These are phyloP conservation scores for Ariolimax columbianus DNA, from an alignment of 2,888 invertebrate species.

Conservation along the genomic window DNA sequence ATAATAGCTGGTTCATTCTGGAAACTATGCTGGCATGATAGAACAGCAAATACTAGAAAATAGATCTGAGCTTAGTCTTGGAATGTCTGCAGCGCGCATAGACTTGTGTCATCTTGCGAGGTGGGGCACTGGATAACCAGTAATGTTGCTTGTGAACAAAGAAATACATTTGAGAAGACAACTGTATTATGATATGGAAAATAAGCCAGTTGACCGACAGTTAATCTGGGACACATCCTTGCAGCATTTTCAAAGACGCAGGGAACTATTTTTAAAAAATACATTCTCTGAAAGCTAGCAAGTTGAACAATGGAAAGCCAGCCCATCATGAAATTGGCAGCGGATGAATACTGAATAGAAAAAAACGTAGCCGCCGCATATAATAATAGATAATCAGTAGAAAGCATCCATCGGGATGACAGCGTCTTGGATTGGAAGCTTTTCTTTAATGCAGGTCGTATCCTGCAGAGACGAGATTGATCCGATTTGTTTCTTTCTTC, in stretches of 20 bases:
- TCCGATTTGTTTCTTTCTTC: constrained; percentile 1
- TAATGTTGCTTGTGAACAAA: not conserved
- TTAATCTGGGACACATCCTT: not conserved
- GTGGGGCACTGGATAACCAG: too few species aligned
- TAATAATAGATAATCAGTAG: not conserved
- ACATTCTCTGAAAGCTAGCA: not conserved
- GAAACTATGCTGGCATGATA: not conserved
- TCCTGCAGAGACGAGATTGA: not conserved
- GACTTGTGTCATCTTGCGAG: too few species aligned
- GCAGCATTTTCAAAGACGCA: not conserved
- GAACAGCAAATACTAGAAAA: not conserved
- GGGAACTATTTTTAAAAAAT: not conserved
- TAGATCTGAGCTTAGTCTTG: not conserved
- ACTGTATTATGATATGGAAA: not conserved
- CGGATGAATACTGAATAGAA: not conserved
- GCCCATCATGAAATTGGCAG: not conserved
- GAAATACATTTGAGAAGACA: not conserved
- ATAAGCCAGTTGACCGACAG: not conserved
- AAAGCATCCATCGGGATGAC: not conserved
- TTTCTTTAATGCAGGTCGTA: not conserved
- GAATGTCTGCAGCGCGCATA: too few species aligned
- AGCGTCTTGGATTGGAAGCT: not conserved
- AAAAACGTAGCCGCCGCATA: not conserved
- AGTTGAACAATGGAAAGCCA: not conserved
- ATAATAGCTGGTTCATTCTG: not conserved